Evolutionary conservation across 2,797 vertebrate species (phyloP), one percentile per base, ranked within the genome.

Genomic region (Phataginus tetradactyla): DNA sequence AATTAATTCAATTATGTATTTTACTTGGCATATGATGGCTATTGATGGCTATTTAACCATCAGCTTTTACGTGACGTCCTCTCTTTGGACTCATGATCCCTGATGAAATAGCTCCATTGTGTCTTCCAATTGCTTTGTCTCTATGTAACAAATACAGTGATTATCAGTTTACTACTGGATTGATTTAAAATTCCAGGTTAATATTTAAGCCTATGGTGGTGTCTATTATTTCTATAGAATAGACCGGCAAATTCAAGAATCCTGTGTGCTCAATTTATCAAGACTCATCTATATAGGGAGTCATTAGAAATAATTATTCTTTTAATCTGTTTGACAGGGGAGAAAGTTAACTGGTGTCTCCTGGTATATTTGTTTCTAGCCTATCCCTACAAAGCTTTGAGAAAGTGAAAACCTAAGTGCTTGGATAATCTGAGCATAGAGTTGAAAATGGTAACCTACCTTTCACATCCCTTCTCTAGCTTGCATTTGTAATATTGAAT

Each of bases 221-320:
- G 17, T 61, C 1, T 53, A 39, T 53, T n/a, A 89, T 96, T 88
- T 39, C 64, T 37, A 39, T 29, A 91, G 5, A 68, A 2, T 18
- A 95, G 32, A 81, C 2, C 32, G 39, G 71, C 9, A 94, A 64
- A 71, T 45, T 32, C 32, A 55, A 97, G 86, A 88, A 83, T 45
- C 37, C 42, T 6, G 7, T 79, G 86, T 57, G 49, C 42, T 96
- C 55, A 27, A 1, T 37, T 93, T 85, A 45, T 93, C 69, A 84
- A 96, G 29, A 90, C 8, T 79, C 34, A 61, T 77, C 13, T 79
- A 17, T 32, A 51, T 1, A 0, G 21, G 34, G 20, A 94, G 63
- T 91, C 27, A 25, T 25, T 55, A 71, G n/a, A 95, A 91, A n/a
- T 57, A 88, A 32, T 71, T 92, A 37, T 93, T 93, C 37, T 87